phyloP scores from a whole-genome alignment of 2,113 vertebrate genomes.

The Coracopsis vasa region DNA sequence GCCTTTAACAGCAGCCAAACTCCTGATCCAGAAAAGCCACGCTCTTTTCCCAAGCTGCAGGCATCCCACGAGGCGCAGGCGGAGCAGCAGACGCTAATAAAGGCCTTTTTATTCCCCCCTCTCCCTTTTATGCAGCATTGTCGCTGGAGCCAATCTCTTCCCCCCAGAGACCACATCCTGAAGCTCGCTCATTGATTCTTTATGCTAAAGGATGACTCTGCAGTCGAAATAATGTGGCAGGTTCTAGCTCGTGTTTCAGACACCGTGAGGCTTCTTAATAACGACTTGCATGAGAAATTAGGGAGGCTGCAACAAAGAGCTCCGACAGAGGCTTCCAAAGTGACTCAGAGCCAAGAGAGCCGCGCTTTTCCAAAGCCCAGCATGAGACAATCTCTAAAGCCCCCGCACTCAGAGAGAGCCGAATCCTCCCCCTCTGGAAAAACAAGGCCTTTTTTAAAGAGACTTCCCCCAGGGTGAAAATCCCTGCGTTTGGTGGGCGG shows the following conservation, averaged over 20 bases:
- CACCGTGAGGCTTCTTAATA: slow-evolving; percentile 53
- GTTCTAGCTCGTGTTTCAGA: slow-evolving; percentile 35
- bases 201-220: slow-evolving; percentile 35
- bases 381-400: slow-evolving; percentile 7
- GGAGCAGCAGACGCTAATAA: slow-evolving; percentile 39
- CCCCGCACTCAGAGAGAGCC: not conserved
- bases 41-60: slow-evolving; percentile 51
- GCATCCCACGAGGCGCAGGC: not conserved
- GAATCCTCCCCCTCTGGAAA: slow-evolving; percentile 17
- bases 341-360: slow-evolving; percentile 21
- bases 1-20: slow-evolving; percentile 36
- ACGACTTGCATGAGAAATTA: slow-evolving; percentile 56
- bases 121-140: slow-evolving; percentile 18
- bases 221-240: slow-evolving; percentile 29
- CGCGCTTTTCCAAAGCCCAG: slow-evolving; percentile 39
- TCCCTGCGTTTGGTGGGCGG: fast-evolving
- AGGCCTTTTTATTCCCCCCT: not conserved
- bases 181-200: slow-evolving; percentile 49
- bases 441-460: not conserved
- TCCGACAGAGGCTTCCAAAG: slow-evolving; percentile 35
- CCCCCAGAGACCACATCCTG: slow-evolving; percentile 45
- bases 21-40: not conserved
- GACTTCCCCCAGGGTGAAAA: not conserved
- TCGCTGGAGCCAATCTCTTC: not conserved
- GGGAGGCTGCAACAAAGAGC: slow-evolving; percentile 55